Evolutionary conservation across 2,888 invertebrate genomes (phyloP).

Genomic region (Itoplectis maculator): DNA sequence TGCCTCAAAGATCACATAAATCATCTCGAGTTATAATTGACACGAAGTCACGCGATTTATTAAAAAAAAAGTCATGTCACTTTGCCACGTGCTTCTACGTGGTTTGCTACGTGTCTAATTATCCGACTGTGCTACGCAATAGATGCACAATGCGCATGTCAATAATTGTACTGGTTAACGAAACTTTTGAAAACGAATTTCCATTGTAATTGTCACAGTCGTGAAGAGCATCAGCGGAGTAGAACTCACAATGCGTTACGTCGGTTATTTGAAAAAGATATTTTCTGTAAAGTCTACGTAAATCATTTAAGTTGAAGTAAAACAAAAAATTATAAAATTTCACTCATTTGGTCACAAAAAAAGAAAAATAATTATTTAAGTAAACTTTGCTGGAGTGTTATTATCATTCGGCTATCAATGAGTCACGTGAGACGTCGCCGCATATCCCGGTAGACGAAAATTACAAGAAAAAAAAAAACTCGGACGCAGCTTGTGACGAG

Average conservation of each 20-base stretch:
- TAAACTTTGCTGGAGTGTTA: neutral
- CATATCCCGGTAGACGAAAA: neutral
- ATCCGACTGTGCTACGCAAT: neutral
- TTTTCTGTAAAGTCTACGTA: neutral
- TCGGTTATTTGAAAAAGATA: neutral
- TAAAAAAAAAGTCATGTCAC: neutral
- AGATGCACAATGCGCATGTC: neutral
- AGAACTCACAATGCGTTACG: no score
- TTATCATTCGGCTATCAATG: neutral
- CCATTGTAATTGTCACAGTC: neutral
- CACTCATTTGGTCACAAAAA: neutral
- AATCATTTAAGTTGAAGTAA: no score
- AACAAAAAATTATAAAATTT: no score
- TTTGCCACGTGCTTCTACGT: neutral
- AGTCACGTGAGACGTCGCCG: neutral
- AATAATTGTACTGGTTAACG: neutral
- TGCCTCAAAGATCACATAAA: neutral
- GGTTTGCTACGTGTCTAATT: neutral
- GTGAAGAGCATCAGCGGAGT: neutral
- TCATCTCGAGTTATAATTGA: neutral
- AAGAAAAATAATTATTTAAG: neutral
- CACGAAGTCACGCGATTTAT: neutral
- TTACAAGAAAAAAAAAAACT: neutral
- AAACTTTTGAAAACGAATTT: neutral
- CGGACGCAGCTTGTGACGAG: constrained; percentile 16